Evolutionary conservation across 2,113 vertebrate species (phyloP).

Genomic region (Sinocyclocheilus maitianheensis): DNA sequence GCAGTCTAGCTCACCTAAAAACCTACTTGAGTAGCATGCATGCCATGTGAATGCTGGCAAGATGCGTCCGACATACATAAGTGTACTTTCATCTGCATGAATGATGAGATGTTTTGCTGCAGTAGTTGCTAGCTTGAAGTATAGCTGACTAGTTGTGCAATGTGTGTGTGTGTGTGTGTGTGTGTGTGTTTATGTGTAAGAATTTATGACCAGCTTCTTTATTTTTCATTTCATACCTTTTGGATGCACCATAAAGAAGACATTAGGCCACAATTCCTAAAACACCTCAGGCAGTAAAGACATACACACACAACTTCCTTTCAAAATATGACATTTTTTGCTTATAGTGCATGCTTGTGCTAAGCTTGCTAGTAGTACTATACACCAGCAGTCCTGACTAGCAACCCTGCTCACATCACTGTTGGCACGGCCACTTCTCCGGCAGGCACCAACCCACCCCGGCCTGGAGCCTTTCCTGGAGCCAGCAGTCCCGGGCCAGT

Average conservation of each 20-base stretch:
- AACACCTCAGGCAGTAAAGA: conserved; percentile 31
- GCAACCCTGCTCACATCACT: conserved; percentile 89
- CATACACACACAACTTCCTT: conserved; percentile 47
- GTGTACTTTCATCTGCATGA: conserved; percentile 83
- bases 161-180: neutral
- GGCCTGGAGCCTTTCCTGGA: conserved; percentile 94
- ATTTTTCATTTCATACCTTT: neutral
- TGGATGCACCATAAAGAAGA: conserved; percentile 1
- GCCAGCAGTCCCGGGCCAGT: conserved; percentile 86
- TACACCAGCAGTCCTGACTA: conserved; percentile 84
- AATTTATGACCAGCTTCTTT: neutral
- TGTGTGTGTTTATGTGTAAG: neutral
- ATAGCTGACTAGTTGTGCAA: neutral
- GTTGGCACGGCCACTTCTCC: conserved; percentile 87
- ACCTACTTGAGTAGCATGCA: conserved; percentile 81
- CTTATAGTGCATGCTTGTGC: conserved; percentile 78
- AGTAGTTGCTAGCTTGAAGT: neutral
- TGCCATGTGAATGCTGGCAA: conserved; percentile 88
- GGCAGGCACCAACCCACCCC: conserved; percentile 92
- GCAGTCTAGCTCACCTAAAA: conserved; percentile 63
- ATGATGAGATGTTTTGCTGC: conserved; percentile 51
- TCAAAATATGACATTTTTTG: conserved; percentile 9
- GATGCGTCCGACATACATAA: conserved; percentile 79
- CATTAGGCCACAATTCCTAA: neutral
- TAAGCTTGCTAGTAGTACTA: conserved; percentile 87